Base-by-base conservation (phyloP, 2,797 vertebrate genomes). In the Austrolebias charrua region DNA sequence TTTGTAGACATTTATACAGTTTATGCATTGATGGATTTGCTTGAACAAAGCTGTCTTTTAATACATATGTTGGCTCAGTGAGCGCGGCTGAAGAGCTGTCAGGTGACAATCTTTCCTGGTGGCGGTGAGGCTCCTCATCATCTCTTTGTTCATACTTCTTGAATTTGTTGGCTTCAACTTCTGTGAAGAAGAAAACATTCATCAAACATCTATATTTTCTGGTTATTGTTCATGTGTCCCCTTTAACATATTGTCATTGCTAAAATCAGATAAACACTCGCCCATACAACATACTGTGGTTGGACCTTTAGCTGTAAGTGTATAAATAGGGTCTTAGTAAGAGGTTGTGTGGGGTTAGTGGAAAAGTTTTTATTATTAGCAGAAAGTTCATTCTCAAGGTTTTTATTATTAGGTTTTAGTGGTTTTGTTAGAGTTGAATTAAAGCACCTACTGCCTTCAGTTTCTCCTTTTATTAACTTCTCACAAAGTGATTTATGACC, bases 21-120 rank as follows among this genome's bases (percentile, higher is more conserved):
- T 16, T 62, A 29, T 57, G 53, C 62, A 7, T 50, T 46, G 24
- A 43, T 43, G 55, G 54, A 48, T 66, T 51, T 40, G 62, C 19
- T 16, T 18, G 50, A 61, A 40, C 24, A 20, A 53, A 35, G n/a
- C 33, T 19, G 55, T 55, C 38, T 49, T 28, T 46, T 0, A n/a
- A 58, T 40, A 35, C 69, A 46, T 46, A 42, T 59, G 63, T 43
- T 59, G 40, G 60, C 60, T 62, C 42, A 1, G 28, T 55, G 13
- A 38, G 57, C 11, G 5, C 16, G 29, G 10, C 57, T 68, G 60
- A 66, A 66, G 61, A 55, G 55, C 63, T 71, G 70, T 63, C 69
- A 60, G 60, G 43, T 63, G 65, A 74, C 67, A 33, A 63, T 47
- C 48, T 58, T 29, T 64, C 35, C 62, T 63, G 40, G 67, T 49